Conservation (phyloP, 2,113 vertebrate species). For the Mobula birostris region DNA sequence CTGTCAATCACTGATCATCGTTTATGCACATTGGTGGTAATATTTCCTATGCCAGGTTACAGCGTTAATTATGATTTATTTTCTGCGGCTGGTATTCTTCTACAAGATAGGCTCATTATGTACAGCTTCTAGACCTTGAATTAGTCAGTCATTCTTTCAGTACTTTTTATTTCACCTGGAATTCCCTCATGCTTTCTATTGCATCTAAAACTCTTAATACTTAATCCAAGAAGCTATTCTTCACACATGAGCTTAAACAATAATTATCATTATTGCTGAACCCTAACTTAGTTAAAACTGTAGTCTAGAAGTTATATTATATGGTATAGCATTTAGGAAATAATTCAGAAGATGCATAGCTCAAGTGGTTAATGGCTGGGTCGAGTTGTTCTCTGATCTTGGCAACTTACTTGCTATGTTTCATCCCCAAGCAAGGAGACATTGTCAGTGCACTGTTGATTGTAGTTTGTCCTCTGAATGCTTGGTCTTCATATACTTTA, state of each 20-base stretch:
- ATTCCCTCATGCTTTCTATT: background rate
- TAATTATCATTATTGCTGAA: background rate
- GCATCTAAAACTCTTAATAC: background rate
- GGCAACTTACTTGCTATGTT: too few relatives aligned
- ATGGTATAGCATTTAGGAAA: too few relatives aligned
- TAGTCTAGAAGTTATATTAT: too few relatives aligned
- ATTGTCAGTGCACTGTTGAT: too few relatives aligned
- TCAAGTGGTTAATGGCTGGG: too few relatives aligned
- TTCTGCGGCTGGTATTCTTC: background rate
- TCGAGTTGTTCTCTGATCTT: too few relatives aligned
- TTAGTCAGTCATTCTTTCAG: background rate
- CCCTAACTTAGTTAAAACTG: too few relatives aligned
- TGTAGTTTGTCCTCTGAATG: too few relatives aligned
- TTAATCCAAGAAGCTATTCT: background rate
- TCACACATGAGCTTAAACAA: background rate
- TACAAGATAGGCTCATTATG: too few relatives aligned
- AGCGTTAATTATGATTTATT: background rate
- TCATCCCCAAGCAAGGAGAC: too few relatives aligned
- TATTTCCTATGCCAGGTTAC: background rate
- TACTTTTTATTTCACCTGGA: background rate
- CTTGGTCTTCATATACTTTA: too few relatives aligned
- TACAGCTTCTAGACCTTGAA: background rate
- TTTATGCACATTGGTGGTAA: background rate
- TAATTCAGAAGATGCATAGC: too few relatives aligned
- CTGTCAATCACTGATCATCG: slow-evolving; percentile 21